Evolutionary conservation across 2,888 invertebrate species (phyloP).

Genomic region (Diploptera punctata): DNA sequence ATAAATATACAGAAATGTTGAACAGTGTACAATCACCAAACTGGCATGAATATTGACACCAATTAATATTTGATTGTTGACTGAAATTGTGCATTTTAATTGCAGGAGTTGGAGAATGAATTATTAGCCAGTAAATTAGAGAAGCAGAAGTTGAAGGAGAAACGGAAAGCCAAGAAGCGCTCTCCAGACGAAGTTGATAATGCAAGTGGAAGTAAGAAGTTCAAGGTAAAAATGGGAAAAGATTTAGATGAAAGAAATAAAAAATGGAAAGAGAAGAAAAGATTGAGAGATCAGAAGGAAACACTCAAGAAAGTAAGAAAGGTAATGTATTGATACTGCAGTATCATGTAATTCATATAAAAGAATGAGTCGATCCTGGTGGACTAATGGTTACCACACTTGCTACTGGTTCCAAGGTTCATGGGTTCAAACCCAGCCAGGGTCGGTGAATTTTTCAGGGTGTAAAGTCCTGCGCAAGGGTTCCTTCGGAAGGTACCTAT

Average conservation of each 20-base stretch:
- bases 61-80: background rate
- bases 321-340: no score
- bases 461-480: no score
- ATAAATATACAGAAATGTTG: no score
- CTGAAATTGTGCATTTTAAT: background rate
- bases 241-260: conserved; percentile 29
- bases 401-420: no score
- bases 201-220: background rate
- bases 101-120: conserved; percentile 37
- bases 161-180: conserved; percentile 27
- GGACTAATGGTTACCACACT: no score
- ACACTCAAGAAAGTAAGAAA: conserved; percentile 2
- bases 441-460: no score
- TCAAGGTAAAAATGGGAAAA: conserved; percentile 19
- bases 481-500: no score
- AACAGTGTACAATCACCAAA: no score
- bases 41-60: no score
- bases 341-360: no score
- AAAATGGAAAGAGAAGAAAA: conserved; percentile 15
- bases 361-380: no score
- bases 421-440: no score
- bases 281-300: conserved; percentile 14
- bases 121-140: background rate
- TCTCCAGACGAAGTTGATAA: conserved; percentile 23
- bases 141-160: conserved; percentile 19